These are phyloP conservation scores for Emydocephalus ijimae DNA, from an alignment of 2,113 vertebrate species.

Conservation along the genomic window DNA sequence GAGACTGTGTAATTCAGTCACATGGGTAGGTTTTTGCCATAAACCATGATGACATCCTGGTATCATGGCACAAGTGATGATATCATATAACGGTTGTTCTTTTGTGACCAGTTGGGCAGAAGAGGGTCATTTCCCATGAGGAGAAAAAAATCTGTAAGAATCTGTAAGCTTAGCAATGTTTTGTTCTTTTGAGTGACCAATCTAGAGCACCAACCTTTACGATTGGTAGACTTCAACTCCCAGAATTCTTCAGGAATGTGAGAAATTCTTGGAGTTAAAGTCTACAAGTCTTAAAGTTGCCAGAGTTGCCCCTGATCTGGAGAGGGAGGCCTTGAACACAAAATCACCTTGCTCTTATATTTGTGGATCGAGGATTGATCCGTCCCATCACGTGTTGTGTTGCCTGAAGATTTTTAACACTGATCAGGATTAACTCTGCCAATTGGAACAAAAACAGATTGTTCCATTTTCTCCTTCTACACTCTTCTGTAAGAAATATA, in stretches of 20 bases:
- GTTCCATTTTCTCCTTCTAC: slow-evolving; percentile 49
- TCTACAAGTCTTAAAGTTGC: not conserved
- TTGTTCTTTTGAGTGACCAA: not conserved
- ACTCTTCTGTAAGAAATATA: slow-evolving; percentile 27
- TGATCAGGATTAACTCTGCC: slow-evolving; percentile 49
- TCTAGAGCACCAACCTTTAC: not conserved
- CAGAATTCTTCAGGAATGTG: no score
- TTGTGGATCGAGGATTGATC: not conserved
- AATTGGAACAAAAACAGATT: slow-evolving; percentile 54
- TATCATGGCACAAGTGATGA: slow-evolving; percentile 18
- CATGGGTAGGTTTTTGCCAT: slow-evolving; percentile 47
- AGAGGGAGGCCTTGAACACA: not conserved
- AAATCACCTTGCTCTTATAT: not conserved
- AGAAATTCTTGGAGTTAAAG: not conserved
- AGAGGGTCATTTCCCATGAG: not conserved
- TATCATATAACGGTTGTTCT: slow-evolving; percentile 8
- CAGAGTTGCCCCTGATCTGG: not conserved
- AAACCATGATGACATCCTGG: not conserved
- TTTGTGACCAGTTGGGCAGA: not conserved
- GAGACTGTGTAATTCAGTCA: slow-evolving; percentile 35
- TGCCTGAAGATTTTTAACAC: slow-evolving; percentile 60
- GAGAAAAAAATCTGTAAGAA: not conserved
- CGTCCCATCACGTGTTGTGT: slow-evolving; percentile 37
- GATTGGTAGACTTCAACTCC: not conserved
- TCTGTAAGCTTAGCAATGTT: not conserved